These are phyloP conservation scores for Dryocosmus kuriphilus DNA, from an alignment of 2,888 invertebrate genomes.

Conservation along the genomic window DNA sequence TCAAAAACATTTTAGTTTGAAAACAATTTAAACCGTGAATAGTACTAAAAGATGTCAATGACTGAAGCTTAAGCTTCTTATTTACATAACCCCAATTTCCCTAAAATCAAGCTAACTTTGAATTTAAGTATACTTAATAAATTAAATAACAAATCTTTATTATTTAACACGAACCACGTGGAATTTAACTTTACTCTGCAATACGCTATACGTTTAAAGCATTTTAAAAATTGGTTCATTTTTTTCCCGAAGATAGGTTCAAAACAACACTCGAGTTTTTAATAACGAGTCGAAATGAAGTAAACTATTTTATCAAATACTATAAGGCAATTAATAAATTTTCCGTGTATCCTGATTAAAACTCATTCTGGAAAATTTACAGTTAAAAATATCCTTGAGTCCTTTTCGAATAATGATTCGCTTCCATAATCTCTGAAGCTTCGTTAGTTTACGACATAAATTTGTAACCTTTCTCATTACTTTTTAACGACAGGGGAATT, in stretches of 20 bases:
- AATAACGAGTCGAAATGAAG: too few relatives aligned
- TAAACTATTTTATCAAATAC: too few relatives aligned
- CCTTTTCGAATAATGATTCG: conserved; percentile 2
- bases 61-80: background rate
- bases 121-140: too few relatives aligned
- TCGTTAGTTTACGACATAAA: conserved; percentile 16
- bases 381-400: background rate
- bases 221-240: too few relatives aligned
- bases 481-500: conserved; percentile 8
- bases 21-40: background rate
- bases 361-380: background rate
- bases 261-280: too few relatives aligned
- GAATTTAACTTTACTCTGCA: too few relatives aligned
- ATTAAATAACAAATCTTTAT: too few relatives aligned
- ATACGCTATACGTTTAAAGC: too few relatives aligned
- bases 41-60: background rate
- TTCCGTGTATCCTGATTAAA: background rate
- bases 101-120: background rate
- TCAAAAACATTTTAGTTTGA: background rate
- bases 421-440: conserved; percentile 4
- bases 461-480: conserved; percentile 4
- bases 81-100: background rate
- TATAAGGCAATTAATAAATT: too few relatives aligned
- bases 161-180: background rate
- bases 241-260: too few relatives aligned